phyloP scores from a whole-genome alignment of 2,797 vertebrate genomes.

The Glyptemys insculpta region DNA sequence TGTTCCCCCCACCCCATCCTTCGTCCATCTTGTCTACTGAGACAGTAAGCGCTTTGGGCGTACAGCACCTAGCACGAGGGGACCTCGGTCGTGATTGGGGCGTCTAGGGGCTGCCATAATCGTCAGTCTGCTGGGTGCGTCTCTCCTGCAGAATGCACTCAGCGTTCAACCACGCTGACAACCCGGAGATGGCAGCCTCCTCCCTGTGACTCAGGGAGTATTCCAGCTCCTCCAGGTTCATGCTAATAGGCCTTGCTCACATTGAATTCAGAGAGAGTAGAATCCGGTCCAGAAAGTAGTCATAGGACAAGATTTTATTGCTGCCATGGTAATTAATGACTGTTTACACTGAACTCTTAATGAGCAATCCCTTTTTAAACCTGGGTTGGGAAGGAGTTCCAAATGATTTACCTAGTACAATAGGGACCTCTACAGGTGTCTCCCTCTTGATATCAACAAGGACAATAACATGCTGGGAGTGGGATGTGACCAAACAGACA shows the following conservation, averaged over 20 bases:
- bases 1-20: not conserved
- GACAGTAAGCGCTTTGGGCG: not conserved
- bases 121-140: not conserved
- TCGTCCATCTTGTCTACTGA: not conserved
- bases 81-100: not conserved
- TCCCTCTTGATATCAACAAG: not conserved
- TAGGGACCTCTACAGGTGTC: conserved; percentile 56
- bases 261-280: conserved; percentile 39
- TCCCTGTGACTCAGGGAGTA: not conserved
- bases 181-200: not conserved
- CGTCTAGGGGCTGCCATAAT: not conserved
- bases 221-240: not conserved
- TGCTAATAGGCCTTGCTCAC: not conserved
- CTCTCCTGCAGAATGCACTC: rapidly evolving
- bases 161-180: not conserved
- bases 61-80: rapidly evolving
- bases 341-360: conserved; percentile 39
- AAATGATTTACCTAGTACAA: not conserved
- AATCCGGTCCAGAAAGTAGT: not conserved
- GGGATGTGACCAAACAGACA: not conserved
- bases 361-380: not conserved
- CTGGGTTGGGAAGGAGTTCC: not conserved
- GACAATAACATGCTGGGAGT: rapidly evolving
- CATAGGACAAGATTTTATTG: conserved; percentile 12
- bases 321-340: conserved; percentile 19